Evolutionary conservation across 2,888 invertebrate genomes (phyloP).

Genomic region (Dynastes hyllus): DNA sequence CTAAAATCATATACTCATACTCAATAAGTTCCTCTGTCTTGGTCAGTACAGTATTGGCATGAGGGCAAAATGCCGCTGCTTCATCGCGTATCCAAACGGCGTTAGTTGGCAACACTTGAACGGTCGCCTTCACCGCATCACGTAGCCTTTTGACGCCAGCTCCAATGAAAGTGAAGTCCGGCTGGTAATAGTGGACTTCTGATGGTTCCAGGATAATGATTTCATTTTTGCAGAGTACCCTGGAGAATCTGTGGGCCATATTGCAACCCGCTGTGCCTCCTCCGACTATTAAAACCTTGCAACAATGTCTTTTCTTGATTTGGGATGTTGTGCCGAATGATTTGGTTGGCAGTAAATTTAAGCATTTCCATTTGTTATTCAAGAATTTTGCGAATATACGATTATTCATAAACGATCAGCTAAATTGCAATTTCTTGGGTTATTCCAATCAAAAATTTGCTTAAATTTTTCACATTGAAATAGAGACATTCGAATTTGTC

Average conservation of each 20-base stretch:
- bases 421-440: too few species aligned
- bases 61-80: constrained; percentile 80
- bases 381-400: too few species aligned
- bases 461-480: too few species aligned
- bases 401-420: too few species aligned
- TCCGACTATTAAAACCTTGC: constrained; percentile 88
- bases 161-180: constrained; percentile 91
- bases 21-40: constrained; percentile 78
- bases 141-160: constrained; percentile 83
- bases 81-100: constrained; percentile 85
- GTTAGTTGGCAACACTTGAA: constrained; percentile 74
- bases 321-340: neutral
- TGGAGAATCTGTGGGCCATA: constrained; percentile 86
- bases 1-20: constrained; percentile 87
- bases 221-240: constrained; percentile 78
- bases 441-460: too few species aligned
- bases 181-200: constrained; percentile 91
- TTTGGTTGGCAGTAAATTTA: neutral
- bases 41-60: constrained; percentile 78
- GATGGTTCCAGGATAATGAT: constrained; percentile 88
- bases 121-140: constrained; percentile 5
- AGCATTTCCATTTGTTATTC: neutral
- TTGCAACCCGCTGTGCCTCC: constrained; percentile 92
- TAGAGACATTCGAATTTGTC: too few species aligned
- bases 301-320: constrained; percentile 66